phyloP scores from a whole-genome alignment of 1,140 invertebrate genomes.

The Anthonomus grandis region DNA sequence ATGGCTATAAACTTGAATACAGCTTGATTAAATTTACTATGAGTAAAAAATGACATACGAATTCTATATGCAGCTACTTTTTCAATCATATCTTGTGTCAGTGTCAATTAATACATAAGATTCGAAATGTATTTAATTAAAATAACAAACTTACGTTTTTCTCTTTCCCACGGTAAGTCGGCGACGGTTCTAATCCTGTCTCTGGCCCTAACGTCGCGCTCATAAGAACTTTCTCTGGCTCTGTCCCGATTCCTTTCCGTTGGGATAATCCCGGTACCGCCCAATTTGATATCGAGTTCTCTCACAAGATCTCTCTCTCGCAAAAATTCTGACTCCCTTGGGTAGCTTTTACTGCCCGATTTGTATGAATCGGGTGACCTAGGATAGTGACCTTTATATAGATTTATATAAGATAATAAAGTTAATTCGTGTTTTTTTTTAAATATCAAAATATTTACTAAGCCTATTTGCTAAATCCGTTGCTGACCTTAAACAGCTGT shows the following conservation, averaged over 20 bases:
- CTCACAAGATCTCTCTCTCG: not conserved
- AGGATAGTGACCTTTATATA: not conserved
- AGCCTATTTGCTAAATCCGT: too few species aligned
- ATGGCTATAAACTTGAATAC: too few species aligned
- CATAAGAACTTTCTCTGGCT: slow-evolving; percentile 27
- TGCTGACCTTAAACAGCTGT: too few species aligned
- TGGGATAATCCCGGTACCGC: slow-evolving; percentile 4
- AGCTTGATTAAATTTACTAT: too few species aligned
- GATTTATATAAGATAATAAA: slow-evolving; percentile 1
- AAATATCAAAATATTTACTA: not conserved
- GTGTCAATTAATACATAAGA: too few species aligned
- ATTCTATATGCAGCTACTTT: too few species aligned
- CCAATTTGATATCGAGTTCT: not conserved
- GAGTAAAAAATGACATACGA: too few species aligned
- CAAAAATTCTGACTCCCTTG: slow-evolving; percentile 3
- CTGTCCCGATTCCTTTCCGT: slow-evolving; percentile 30
- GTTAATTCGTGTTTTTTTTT: not conserved
- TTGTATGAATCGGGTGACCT: slow-evolving; percentile 18
- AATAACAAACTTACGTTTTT: slow-evolving; percentile 18
- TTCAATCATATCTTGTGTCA: too few species aligned
- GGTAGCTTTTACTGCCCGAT: not conserved
- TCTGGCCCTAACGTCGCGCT: slow-evolving; percentile 27
- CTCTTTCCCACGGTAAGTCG: slow-evolving; percentile 32
- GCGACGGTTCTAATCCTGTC: slow-evolving; percentile 32
- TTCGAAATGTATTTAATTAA: not conserved